Evolutionary conservation across 92 coral and sea anemone genomes (phyloP).

Genomic region (Isaurus tuberculatus): DNA sequence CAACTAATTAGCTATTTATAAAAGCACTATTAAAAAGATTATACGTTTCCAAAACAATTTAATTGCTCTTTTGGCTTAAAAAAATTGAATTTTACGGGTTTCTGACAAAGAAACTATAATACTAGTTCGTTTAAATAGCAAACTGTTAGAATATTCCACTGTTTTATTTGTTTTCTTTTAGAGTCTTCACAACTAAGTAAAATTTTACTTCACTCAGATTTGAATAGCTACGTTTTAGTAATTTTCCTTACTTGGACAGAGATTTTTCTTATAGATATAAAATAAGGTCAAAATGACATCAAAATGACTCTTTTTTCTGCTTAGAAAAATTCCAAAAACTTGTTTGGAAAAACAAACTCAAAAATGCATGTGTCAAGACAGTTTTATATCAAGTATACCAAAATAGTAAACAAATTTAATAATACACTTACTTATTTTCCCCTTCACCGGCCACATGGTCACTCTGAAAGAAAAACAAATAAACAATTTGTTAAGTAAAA

Average conservation of each 20-base stretch:
- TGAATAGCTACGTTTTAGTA: too few species aligned
- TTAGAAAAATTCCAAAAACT: background rate
- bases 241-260: too few species aligned
- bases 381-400: too few species aligned
- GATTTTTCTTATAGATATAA: too few species aligned
- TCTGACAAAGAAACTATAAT: background rate
- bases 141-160: background rate
- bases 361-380: background rate
- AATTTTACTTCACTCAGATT: background rate
- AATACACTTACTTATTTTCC: conserved; percentile 5
- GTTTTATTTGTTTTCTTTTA: background rate
- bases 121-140: background rate
- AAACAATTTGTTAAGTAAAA: too few species aligned
- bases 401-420: too few species aligned
- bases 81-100: background rate
- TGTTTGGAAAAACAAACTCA: background rate
- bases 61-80: background rate
- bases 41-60: background rate
- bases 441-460: conserved; percentile 43
- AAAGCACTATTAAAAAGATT: background rate
- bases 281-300: too few species aligned
- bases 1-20: background rate
- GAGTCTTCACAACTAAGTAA: background rate
- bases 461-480: conserved; percentile 12
- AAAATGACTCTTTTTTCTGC: too few species aligned